Percentiles rank a stretch among this genome's conserved stretches.
These are phyloP conservation scores for Drosophila carrolli DNA, from an alignment of 1,140 invertebrate genomes.

Conservation along the genomic window DNA sequence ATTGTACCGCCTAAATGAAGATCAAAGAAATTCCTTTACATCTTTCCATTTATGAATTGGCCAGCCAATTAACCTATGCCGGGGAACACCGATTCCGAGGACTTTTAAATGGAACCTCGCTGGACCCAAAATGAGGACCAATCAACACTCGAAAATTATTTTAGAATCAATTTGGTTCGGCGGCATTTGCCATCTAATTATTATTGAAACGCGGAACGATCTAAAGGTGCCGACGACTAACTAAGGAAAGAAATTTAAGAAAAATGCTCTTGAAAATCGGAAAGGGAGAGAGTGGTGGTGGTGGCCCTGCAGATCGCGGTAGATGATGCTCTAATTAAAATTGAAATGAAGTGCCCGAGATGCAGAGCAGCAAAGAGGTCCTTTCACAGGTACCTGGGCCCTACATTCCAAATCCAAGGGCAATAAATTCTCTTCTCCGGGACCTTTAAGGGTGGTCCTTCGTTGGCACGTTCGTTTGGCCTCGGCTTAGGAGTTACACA, in stretches of 20 bases:
- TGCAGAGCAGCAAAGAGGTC: conserved; percentile 57
- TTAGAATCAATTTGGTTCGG: conserved; percentile 74
- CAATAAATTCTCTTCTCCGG: conserved; percentile 58
- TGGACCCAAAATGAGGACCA: conserved; percentile 32
- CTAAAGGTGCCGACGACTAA: conserved; percentile 45
- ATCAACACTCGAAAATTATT: conserved; percentile 75
- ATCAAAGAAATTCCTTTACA: conserved; percentile 18
- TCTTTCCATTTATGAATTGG: conserved; percentile 25
- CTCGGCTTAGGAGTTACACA: conserved; percentile 20
- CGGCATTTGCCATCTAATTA: conserved; percentile 82
- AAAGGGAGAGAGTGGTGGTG: conserved; percentile 15
- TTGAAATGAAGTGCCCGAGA: conserved; percentile 71
- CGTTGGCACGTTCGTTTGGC: conserved; percentile 70
- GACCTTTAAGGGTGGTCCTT: conserved; percentile 62
- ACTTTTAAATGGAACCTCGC: conserved; percentile 37
- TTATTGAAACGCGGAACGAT: conserved; percentile 49
- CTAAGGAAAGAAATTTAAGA: conserved; percentile 25
- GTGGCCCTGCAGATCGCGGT: conserved; percentile 56
- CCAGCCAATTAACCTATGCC: neutral
- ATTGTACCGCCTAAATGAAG: neutral
- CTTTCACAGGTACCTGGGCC: conserved; percentile 44
- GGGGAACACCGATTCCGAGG: conserved; percentile 5
- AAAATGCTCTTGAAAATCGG: conserved; percentile 19
- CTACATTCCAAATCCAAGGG: neutral
- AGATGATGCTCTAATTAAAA: conserved; percentile 74